Evolutionary conservation across 1,140 invertebrate species (phyloP).

Genomic region (Alviniconcha marisindica): DNA sequence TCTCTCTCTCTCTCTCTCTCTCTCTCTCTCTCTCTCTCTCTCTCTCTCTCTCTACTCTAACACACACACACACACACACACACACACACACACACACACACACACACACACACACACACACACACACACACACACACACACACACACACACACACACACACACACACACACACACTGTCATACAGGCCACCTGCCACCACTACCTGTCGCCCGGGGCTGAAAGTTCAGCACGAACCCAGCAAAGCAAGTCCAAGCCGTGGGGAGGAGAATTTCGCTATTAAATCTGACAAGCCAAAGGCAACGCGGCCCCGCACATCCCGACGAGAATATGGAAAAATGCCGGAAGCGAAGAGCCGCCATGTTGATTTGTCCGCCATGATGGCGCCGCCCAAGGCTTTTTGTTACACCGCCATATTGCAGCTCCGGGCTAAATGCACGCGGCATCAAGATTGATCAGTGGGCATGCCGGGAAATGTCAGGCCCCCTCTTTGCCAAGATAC

Average conservation of each 20-base stretch:
- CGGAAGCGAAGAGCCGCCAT: conserved; percentile 20
- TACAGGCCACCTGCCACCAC: conserved; percentile 3
- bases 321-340: neutral
- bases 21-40: neutral
- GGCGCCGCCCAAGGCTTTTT: neutral
- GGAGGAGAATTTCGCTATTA: neutral
- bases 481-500: neutral
- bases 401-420: conserved; percentile 14
- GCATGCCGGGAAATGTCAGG: conserved; percentile 17
- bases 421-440: conserved; percentile 21
- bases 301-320: neutral
- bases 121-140: conserved; percentile 31
- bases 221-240: neutral
- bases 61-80: conserved; percentile 15
- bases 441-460: neutral
- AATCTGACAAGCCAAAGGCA: neutral
- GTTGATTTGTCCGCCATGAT: conserved; percentile 23
- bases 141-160: conserved; percentile 5
- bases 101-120: conserved; percentile 26
- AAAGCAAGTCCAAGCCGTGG: neutral
- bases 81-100: neutral
- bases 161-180: neutral
- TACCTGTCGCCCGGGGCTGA: neutral
- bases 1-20: too few species aligned
- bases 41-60: neutral